These are phyloP conservation scores for Pristionchus entomophagus DNA, from an alignment of 2,888 invertebrate genomes.

Conservation along the genomic window DNA sequence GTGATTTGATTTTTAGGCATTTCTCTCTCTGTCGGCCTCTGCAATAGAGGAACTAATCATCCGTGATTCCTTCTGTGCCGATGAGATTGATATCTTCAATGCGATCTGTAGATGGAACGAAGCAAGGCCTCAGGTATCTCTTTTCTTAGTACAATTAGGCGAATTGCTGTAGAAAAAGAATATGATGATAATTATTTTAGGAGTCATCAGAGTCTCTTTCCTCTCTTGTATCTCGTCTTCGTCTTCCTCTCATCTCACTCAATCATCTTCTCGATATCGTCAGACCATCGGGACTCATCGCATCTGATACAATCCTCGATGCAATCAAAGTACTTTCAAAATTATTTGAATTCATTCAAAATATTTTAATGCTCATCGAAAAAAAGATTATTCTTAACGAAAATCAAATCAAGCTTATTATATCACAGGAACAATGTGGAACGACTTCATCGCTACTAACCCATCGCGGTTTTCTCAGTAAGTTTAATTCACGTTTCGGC, in stretches of 20 bases:
- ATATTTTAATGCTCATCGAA: background rate
- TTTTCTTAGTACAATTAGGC: background rate
- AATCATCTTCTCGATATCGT: conserved; percentile 43
- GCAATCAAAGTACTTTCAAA: conserved; percentile 30
- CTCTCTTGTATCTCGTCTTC: conserved; percentile 45
- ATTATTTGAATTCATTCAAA: background rate
- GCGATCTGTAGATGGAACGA: conserved; percentile 91
- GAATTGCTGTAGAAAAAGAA: background rate
- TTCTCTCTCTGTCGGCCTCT: conserved; percentile 76
- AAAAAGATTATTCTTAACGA: no score
- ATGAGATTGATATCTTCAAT: conserved; percentile 94
- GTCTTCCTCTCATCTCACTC: conserved; percentile 42
- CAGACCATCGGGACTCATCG: conserved; percentile 44
- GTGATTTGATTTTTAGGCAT: conserved; percentile 50
- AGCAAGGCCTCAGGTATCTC: conserved; percentile 75
- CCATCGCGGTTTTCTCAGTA: conserved; percentile 38
- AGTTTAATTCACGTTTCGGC: background rate
- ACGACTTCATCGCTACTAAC: conserved; percentile 5
- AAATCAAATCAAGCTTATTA: no score
- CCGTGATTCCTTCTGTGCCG: conserved; percentile 95
- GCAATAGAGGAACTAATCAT: conserved; percentile 89
- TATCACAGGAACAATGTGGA: background rate
- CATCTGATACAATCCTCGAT: conserved; percentile 42
- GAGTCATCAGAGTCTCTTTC: background rate
- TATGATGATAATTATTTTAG: background rate